Evolutionary conservation across 2,888 invertebrate species (phyloP), one percentile per base, ranked within the genome.

Genomic region (Sinhomidia bicolor): DNA sequence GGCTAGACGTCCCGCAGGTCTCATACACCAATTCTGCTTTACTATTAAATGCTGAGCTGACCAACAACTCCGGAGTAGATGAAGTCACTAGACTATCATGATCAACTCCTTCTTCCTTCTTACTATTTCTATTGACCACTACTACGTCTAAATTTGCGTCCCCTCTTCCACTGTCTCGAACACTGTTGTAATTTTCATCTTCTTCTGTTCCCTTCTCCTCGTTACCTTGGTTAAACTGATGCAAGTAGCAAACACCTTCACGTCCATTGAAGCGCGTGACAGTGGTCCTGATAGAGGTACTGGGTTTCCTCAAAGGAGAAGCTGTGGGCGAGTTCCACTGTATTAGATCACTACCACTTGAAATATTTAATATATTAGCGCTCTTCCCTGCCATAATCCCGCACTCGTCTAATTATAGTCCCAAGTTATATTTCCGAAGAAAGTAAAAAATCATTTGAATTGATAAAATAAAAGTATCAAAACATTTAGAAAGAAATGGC

Each of bases 41-140:
- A 14, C 74, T 74, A 74, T 74, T 74, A 14, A 14, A 74, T 7
- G 74, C 74, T 6, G 74, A 20, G 74, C 74, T 74, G 12, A 74
- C 47, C 23, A 74, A 17, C 44, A 74, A 26, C 26, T 74, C 74
- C 7, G 74, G 74, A 17, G 44, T 47, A 17, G 36, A n/a, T 14
- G 65, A 65, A 3, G 41, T 32, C 36, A n/a, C 62, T 32, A 17
- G 36, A 32, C 36, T 7, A n/a, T 65, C 65, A 7, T 26, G 4
- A 14, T 44, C 12, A 44, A 12, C 44, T 12, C 44, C 44, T 12
- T 44, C 44, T 14, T 12, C 62, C 12, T 29, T 12, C 0, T 5
- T 62, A 5, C 29, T 14, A 62, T 29, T 26, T 0, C 17, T 23
- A 9, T 20, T 57, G 12, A 44, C 12, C 65, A 12, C 65, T 14